Percentiles rank a stretch among this genome's conserved stretches.
Conservation (phyloP, 2,797 vertebrate genomes). For the Lepus townsendii region DNA sequence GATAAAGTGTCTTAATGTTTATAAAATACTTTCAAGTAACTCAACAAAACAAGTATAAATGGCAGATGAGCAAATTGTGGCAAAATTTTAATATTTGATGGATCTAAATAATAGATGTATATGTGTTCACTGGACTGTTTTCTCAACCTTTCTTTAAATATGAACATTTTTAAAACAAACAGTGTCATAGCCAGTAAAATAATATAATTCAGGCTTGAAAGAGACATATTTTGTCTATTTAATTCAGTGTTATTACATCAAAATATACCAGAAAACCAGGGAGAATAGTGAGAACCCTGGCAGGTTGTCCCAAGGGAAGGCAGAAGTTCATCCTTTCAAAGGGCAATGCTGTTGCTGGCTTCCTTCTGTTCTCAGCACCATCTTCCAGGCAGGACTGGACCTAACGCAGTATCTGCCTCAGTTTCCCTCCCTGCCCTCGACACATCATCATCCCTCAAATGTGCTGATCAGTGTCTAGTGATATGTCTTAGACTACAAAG, state of each 20-base stretch:
- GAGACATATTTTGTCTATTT: not conserved
- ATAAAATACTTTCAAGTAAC: not conserved
- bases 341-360: not conserved
- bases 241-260: not conserved
- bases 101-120: not conserved
- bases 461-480: not conserved
- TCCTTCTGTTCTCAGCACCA: rapidly evolving
- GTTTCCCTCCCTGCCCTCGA: not conserved
- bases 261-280: not conserved
- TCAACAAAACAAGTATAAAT: not conserved
- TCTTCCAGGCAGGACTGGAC: not conserved
- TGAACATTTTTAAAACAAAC: not conserved
- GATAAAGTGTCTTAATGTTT: not conserved
- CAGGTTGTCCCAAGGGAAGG: not conserved
- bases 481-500: not conserved
- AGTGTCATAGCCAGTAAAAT: not conserved
- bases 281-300: not conserved
- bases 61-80: not conserved
- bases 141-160: not conserved
- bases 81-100: not conserved
- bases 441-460: not conserved
- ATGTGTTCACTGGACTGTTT: not conserved
- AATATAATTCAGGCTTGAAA: not conserved
- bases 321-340: too few relatives aligned
- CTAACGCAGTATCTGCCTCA: not conserved